A percentile compares a stretch with the other conserved stretches of the same genome.
These are phyloP conservation scores for Litocranius walleri DNA, from an alignment of 2,113 vertebrate genomes.

Conservation along the genomic window DNA sequence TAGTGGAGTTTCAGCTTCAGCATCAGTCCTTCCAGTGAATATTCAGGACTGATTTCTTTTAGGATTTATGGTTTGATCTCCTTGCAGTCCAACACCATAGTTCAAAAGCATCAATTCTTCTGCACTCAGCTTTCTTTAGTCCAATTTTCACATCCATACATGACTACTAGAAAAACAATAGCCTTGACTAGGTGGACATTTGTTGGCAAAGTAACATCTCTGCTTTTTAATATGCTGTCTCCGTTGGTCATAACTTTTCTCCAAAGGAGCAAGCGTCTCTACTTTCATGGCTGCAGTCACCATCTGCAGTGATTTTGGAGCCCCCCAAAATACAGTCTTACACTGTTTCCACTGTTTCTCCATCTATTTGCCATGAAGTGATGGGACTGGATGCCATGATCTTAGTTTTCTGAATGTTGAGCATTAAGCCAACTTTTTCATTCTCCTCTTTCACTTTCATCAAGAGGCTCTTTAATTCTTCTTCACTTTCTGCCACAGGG, in stretches of 20 bases:
- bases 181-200: not conserved
- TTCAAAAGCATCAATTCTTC: not conserved
- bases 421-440: not conserved
- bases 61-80: not conserved
- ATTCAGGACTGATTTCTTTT: not conserved
- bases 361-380: not conserved
- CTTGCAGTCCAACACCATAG: not conserved
- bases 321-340: rapidly evolving
- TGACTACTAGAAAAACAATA: not conserved
- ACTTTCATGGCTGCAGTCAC: not conserved
- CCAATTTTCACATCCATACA: not conserved
- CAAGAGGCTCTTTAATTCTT: not conserved
- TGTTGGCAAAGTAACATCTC: not conserved
- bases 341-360: not conserved
- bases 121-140: not conserved
- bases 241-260: not conserved
- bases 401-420: not conserved
- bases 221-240: not conserved
- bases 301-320: not conserved
- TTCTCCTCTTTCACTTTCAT: not conserved
- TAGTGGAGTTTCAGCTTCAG: not conserved
- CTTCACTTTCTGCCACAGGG: not conserved
- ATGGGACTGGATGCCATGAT: not conserved
- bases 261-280: not conserved
- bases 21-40: not conserved